Conservation (phyloP, 2,888 invertebrate species). For the Amphiduros pacificus region DNA sequence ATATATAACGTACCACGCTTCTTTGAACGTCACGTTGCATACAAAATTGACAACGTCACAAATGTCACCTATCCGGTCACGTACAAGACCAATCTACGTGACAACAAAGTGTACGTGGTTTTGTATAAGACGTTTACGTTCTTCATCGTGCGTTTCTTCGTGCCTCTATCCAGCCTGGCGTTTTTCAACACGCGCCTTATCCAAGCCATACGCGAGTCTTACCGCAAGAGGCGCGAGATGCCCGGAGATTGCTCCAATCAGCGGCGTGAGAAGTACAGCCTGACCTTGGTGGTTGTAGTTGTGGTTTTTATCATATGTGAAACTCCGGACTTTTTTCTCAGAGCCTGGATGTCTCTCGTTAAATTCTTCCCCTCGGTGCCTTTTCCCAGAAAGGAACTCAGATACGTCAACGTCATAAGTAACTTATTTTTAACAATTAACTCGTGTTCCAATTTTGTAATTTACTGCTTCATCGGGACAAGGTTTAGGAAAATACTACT, state of each 20-base stretch:
- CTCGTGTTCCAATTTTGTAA: constrained; percentile 33
- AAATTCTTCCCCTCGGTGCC: constrained; percentile 8
- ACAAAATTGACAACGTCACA: background rate
- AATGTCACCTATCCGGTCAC: constrained; percentile 14
- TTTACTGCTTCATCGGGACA: constrained; percentile 32
- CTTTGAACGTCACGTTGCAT: constrained; percentile 23
- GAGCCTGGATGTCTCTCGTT: constrained; percentile 25
- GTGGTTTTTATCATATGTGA: constrained; percentile 31
- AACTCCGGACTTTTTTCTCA: constrained; percentile 29
- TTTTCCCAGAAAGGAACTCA: constrained; percentile 13
- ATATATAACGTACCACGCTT: constrained; percentile 33
- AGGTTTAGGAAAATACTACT: constrained; percentile 27
- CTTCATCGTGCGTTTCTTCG: constrained; percentile 28
- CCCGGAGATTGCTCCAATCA: constrained; percentile 12
- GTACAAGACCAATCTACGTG: constrained; percentile 14
- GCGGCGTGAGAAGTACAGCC: constrained; percentile 24
- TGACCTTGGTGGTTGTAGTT: constrained; percentile 30
- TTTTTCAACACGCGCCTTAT: constrained; percentile 31
- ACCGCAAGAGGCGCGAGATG: constrained; percentile 10
- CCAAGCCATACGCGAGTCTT: constrained; percentile 24
- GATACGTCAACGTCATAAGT: constrained; percentile 25
- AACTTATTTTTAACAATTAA: constrained; percentile 32
- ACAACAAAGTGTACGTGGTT: constrained; percentile 23
- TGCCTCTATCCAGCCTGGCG: constrained; percentile 27
- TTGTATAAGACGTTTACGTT: constrained; percentile 30